Percentiles rank a stretch among this genome's conserved stretches.
These are phyloP conservation scores for Ptilonorhynchus violaceus DNA, from an alignment of 2,113 vertebrate species.

Conservation along the genomic window DNA sequence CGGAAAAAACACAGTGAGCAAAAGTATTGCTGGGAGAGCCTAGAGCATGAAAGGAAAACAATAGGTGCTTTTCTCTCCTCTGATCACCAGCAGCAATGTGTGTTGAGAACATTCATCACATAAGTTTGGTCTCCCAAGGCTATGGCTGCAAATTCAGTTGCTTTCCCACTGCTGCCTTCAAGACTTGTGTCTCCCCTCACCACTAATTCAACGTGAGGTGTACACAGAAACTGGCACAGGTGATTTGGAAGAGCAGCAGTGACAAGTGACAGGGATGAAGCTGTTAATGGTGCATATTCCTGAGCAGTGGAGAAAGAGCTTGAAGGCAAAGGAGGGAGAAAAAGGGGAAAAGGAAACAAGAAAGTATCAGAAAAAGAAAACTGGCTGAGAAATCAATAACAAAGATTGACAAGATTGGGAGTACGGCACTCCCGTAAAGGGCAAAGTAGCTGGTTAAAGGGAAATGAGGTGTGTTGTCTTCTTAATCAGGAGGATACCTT, in stretches of 20 bases:
- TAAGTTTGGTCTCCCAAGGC: not conserved
- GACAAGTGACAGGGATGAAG: not conserved
- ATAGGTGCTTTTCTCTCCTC: not conserved
- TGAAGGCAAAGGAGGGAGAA: not conserved
- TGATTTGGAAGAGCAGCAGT: not conserved
- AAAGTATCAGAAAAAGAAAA: not conserved
- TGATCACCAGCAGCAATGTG: not conserved
- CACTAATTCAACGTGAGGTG: fast-evolving
- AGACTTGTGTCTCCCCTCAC: not conserved
- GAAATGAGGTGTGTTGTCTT: not conserved
- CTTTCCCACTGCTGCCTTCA: not conserved
- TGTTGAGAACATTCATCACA: not conserved
- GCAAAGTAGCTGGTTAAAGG: not conserved
- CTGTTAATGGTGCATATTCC: not conserved
- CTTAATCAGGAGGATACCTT: not conserved
- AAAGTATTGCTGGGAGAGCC: not conserved
- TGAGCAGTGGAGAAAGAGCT: not conserved
- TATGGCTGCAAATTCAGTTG: not conserved
- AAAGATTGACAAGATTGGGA: not conserved
- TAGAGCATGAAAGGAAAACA: not conserved
- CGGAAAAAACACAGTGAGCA: not conserved
- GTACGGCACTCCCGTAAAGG: not conserved
- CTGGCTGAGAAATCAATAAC: not conserved
- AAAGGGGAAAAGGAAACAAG: not conserved
- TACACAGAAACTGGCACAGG: not conserved